Evolutionary conservation across 2,797 vertebrate species (phyloP).

Genomic region (Carapus acus): DNA sequence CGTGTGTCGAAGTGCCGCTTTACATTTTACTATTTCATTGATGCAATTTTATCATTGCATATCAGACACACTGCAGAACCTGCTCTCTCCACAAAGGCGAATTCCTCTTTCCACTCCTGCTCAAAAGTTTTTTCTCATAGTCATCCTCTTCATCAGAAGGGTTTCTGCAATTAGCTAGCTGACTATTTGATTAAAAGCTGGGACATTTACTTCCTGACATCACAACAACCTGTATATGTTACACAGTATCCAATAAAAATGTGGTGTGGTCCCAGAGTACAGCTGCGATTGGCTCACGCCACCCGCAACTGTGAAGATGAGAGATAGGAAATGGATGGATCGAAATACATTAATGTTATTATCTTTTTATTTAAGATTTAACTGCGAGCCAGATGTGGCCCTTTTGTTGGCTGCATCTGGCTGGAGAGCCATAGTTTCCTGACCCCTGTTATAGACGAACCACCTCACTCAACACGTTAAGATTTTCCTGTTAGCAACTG

Average conservation of each 20-base stretch:
- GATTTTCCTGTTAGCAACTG: too few relatives aligned
- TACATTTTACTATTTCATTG: constrained; percentile 36
- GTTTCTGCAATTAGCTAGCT: neutral
- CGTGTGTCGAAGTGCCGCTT: constrained; percentile 37
- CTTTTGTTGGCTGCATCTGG: too few relatives aligned
- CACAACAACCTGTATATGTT: neutral
- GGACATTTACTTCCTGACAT: constrained; percentile 1
- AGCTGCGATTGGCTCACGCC: neutral
- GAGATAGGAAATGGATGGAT: constrained; percentile 4
- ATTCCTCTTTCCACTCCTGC: constrained; percentile 32
- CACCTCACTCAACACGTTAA: too few relatives aligned
- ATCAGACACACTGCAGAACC: constrained; percentile 28
- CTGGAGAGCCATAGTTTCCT: too few relatives aligned
- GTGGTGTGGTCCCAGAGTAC: too few relatives aligned
- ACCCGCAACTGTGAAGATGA: constrained; percentile 2
- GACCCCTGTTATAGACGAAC: too few relatives aligned
- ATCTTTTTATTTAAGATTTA: neutral
- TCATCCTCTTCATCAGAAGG: constrained; percentile 2
- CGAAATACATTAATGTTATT: constrained; percentile 4
- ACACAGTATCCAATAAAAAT: constrained; percentile 5
- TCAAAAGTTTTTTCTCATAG: constrained; percentile 13
- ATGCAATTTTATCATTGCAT: constrained; percentile 33
- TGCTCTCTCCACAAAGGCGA: constrained; percentile 31
- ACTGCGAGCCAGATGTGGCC: too few relatives aligned
- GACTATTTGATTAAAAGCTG: constrained; percentile 1